Conservation (phyloP, 2,797 vertebrate species). For the Arctocebus calabarensis region DNA sequence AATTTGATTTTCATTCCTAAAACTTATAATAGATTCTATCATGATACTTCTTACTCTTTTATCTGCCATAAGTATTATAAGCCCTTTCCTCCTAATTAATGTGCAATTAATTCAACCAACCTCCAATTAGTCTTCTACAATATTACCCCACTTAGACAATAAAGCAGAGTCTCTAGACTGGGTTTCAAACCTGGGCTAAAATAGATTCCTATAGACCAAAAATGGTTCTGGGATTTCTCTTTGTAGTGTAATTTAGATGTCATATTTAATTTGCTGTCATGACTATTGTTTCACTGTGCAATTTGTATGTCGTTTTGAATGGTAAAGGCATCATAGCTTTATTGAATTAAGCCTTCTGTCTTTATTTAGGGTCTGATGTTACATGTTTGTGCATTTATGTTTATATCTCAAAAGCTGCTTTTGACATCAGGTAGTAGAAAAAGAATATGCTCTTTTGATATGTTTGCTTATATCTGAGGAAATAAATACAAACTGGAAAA, state of each 20-base stretch:
- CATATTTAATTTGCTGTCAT: constrained; percentile 85
- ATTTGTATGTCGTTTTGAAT: constrained; percentile 83
- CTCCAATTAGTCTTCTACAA: constrained; percentile 81
- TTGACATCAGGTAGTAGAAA: constrained; percentile 76
- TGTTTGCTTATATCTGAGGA: constrained; percentile 62
- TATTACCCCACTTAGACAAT: constrained; percentile 77
- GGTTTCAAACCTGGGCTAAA: constrained; percentile 81
- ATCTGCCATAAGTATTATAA: constrained; percentile 75
- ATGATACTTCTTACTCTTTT: constrained; percentile 70
- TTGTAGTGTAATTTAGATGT: constrained; percentile 84
- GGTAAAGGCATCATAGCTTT: constrained; percentile 82
- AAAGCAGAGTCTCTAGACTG: constrained; percentile 71
- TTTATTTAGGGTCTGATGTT: constrained; percentile 84
- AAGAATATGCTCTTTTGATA: constrained; percentile 70
- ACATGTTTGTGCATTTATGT: constrained; percentile 78
- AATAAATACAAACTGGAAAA: constrained; percentile 66
- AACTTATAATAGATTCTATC: constrained; percentile 14
- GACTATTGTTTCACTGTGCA: constrained; percentile 85
- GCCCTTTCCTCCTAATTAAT: constrained; percentile 81
- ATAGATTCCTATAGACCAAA: constrained; percentile 80
- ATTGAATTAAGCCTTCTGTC: constrained; percentile 82
- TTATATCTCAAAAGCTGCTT: constrained; percentile 79
- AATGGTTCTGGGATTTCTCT: constrained; percentile 80
- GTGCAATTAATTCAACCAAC: constrained; percentile 83
- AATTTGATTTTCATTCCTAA: constrained; percentile 49